Percentiles rank a stretch among this genome's conserved stretches.
Evolutionary conservation across 2,888 invertebrate species (phyloP).

Genomic region (Noctua pronuba): DNA sequence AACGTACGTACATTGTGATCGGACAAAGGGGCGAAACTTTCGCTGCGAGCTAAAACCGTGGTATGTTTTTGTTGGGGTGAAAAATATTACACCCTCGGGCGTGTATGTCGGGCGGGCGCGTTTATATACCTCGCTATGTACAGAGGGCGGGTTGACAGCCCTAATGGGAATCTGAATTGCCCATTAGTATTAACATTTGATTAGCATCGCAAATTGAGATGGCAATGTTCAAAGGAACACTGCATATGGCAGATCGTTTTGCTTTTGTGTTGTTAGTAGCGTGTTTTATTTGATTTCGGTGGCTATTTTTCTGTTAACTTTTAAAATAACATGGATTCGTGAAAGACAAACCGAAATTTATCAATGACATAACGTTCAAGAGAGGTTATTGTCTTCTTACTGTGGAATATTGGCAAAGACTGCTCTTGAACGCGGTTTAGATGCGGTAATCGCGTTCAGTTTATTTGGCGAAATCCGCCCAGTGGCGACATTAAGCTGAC

Average conservation of each 20-base stretch:
- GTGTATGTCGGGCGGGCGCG: conserved; percentile 72
- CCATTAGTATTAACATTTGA: conserved; percentile 73
- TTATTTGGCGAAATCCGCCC: neutral
- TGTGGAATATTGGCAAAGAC: neutral
- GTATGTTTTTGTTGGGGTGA: conserved; percentile 87
- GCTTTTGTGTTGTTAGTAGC: conserved; percentile 22
- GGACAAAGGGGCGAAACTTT: conserved; percentile 82
- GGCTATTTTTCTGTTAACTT: neutral
- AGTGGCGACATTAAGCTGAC: neutral
- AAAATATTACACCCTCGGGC: conserved; percentile 90
- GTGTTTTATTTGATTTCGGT: conserved; percentile 20
- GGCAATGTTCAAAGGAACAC: conserved; percentile 49
- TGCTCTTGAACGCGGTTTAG: neutral
- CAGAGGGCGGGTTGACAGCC: conserved; percentile 64
- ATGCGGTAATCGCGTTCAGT: neutral
- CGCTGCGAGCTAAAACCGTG: conserved; percentile 73
- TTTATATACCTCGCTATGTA: conserved; percentile 65
- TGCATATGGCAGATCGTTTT: conserved; percentile 42
- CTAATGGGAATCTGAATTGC: conserved; percentile 73
- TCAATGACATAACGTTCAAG: neutral
- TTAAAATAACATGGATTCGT: neutral
- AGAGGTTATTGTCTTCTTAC: neutral
- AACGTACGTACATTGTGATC: conserved; percentile 79
- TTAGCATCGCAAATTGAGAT: conserved; percentile 65
- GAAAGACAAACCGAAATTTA: neutral